These are phyloP conservation scores for Fragum sueziense DNA, from an alignment of 2,888 invertebrate species.

Conservation along the genomic window DNA sequence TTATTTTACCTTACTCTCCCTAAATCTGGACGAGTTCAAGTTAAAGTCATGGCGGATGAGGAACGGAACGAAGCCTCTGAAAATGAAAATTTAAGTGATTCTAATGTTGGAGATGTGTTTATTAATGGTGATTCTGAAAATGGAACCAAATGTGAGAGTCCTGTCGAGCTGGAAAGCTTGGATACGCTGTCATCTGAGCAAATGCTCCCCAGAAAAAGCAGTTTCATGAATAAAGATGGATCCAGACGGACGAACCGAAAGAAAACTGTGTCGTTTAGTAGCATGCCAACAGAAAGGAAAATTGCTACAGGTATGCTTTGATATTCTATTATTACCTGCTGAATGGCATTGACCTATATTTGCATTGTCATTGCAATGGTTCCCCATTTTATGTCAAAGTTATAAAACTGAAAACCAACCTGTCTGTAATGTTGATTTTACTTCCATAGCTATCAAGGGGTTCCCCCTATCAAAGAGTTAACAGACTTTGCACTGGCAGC, in stretches of 20 bases:
- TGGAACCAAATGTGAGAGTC: slow-evolving; percentile 62
- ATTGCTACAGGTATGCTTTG: slow-evolving; percentile 84
- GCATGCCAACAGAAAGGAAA: slow-evolving; percentile 83
- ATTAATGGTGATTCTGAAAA: slow-evolving; percentile 72
- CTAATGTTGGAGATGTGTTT: slow-evolving; percentile 71
- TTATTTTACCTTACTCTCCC: slow-evolving; percentile 38
- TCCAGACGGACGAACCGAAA: slow-evolving; percentile 72
- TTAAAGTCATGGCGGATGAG: slow-evolving; percentile 74
- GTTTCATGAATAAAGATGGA: slow-evolving; percentile 76
- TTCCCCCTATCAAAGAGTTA: too few relatives aligned
- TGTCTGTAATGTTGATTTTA: too few relatives aligned
- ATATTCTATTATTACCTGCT: too few relatives aligned
- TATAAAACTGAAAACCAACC: too few relatives aligned
- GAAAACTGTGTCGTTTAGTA: slow-evolving; percentile 83
- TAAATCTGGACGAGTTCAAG: slow-evolving; percentile 46
- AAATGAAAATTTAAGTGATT: slow-evolving; percentile 58
- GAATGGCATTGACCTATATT: too few relatives aligned
- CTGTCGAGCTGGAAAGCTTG: slow-evolving; percentile 59
- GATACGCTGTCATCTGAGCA: slow-evolving; percentile 67
- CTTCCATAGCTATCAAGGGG: too few relatives aligned
- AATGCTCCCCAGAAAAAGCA: slow-evolving; percentile 79
- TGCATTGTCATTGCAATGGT: too few relatives aligned
- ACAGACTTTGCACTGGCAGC: too few relatives aligned
- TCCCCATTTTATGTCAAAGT: too few relatives aligned
- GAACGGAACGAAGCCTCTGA: slow-evolving; percentile 65